A percentile compares a stretch with the other conserved stretches of the same genome.
These are phyloP conservation scores for Orchesellides sinensis DNA, from an alignment of 2,888 invertebrate species.

Conservation along the genomic window DNA sequence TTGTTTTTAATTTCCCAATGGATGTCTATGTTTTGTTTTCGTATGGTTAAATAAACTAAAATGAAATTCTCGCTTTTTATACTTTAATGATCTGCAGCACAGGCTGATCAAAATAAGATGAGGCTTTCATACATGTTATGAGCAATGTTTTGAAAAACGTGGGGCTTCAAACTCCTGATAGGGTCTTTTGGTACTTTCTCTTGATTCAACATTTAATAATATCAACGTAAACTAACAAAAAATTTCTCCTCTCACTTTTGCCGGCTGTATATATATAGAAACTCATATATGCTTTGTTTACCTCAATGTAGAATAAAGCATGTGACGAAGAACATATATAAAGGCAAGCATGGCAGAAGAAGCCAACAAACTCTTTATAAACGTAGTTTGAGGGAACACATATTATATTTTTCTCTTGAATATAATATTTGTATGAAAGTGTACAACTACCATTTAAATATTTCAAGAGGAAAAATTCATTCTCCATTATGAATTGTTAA, in stretches of 20 bases:
- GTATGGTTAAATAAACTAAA: constrained; percentile 44
- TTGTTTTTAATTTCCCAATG: constrained; percentile 51
- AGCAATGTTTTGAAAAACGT: constrained; percentile 11
- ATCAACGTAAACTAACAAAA: not conserved
- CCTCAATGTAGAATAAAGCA: too few relatives aligned
- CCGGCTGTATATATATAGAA: too few relatives aligned
- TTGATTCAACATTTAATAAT: not conserved
- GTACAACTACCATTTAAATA: constrained; percentile 58
- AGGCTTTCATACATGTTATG: not conserved
- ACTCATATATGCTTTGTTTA: too few relatives aligned
- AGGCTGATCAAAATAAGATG: constrained; percentile 45
- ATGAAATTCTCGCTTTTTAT: constrained; percentile 47
- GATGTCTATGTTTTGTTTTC: constrained; percentile 30
- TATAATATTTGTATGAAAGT: constrained; percentile 17
- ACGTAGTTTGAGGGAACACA: not conserved
- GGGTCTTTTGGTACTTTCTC: not conserved
- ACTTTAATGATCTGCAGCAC: constrained; percentile 42
- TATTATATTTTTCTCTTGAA: not conserved
- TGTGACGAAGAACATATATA: too few relatives aligned
- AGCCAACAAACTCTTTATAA: too few relatives aligned
- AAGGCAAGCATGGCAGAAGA: too few relatives aligned
- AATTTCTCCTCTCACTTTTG: constrained; percentile 7
- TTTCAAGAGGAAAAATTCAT: constrained; percentile 59
- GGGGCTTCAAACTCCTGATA: too few relatives aligned
- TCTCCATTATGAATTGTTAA: constrained; percentile 57